A percentile compares a stretch with the other conserved stretches of the same genome.
Conservation (phyloP, 1,140 invertebrate species). For the Micrasema longulum region DNA sequence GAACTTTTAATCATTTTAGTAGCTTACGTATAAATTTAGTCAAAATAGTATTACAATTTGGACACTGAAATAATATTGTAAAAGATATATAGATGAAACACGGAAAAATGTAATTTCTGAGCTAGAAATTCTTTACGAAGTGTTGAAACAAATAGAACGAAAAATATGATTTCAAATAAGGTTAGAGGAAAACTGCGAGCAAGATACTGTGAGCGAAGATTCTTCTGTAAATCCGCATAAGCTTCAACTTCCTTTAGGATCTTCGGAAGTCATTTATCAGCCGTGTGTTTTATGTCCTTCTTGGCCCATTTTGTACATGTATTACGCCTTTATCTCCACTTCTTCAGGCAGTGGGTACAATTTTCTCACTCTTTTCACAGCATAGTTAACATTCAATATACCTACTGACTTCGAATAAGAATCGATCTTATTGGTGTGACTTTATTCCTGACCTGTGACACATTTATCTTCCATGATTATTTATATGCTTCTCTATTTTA, state of each 20-base stretch:
- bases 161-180: conserved; percentile 52
- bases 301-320: conserved; percentile 50
- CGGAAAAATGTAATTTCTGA: conserved; percentile 16
- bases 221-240: conserved; percentile 70
- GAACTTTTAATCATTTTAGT: too few relatives aligned
- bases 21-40: too few relatives aligned
- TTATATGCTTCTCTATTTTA: too few relatives aligned
- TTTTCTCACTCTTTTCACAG: neutral
- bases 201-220: conserved; percentile 43
- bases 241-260: conserved; percentile 74
- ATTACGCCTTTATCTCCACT: conserved; percentile 9
- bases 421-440: too few relatives aligned
- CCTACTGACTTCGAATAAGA: too few relatives aligned
- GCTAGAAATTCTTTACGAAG: conserved; percentile 26
- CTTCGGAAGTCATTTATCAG: conserved; percentile 75
- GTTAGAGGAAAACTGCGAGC: conserved; percentile 37
- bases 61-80: too few relatives aligned
- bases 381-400: too few relatives aligned
- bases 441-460: too few relatives aligned
- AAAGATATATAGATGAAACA: too few relatives aligned
- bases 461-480: too few relatives aligned
- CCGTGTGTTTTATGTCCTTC: conserved; percentile 62
- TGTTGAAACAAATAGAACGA: conserved; percentile 46
- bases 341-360: too few relatives aligned
- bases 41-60: too few relatives aligned